Conservation (phyloP, 1,140 invertebrate genomes). For the Heliconius hewitsoni region DNA sequence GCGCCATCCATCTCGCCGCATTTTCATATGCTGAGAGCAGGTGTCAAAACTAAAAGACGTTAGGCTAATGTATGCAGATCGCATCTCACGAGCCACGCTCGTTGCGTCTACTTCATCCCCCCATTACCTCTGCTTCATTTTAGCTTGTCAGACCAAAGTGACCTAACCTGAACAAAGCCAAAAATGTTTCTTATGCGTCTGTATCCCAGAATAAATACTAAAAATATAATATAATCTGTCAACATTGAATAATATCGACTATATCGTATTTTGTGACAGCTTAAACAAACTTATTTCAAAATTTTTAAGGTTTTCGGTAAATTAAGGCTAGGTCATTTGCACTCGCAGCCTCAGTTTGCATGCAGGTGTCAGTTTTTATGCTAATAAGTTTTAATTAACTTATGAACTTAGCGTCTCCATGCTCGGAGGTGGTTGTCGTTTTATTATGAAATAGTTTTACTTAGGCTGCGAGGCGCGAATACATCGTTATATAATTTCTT, state of each 20-base stretch:
- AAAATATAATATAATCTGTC: no score
- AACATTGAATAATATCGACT: no score
- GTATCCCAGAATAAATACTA: no score
- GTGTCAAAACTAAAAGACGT: conserved; percentile 78
- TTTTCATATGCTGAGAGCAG: conserved; percentile 66
- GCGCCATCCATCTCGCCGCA: conserved; percentile 63
- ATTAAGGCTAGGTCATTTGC: neutral
- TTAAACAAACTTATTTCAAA: neutral
- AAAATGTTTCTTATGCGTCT: neutral
- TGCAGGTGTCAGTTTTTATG: conserved; percentile 25
- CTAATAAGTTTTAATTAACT: conserved; percentile 36
- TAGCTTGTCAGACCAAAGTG: conserved; percentile 18
- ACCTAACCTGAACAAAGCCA: neutral
- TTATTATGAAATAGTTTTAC: conserved; percentile 10
- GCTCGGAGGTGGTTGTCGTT: neutral
- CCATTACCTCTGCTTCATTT: conserved; percentile 37
- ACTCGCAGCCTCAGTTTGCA: neutral
- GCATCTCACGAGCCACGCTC: conserved; percentile 59
- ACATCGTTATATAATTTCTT: neutral
- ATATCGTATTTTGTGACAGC: no score
- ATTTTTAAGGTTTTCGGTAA: neutral
- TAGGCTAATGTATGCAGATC: conserved; percentile 79
- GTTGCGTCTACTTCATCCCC: conserved; percentile 43
- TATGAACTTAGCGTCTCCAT: conserved; percentile 11
- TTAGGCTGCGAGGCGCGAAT: neutral